Conservation (phyloP, 2,797 vertebrate genomes). For the Spinibarbus caldwelli region DNA sequence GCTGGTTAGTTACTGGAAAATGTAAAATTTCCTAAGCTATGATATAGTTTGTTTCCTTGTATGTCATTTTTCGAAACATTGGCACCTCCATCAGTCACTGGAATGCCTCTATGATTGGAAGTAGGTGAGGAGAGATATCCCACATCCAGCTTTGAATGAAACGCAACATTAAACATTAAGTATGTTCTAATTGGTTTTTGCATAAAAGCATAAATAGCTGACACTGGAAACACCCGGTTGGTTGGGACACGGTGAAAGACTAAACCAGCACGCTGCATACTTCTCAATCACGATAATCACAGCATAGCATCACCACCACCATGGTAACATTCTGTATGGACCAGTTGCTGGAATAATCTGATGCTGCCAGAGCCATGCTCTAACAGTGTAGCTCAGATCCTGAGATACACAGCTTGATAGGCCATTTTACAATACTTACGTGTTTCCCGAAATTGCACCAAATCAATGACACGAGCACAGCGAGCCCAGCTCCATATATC, state of each 20-base stretch:
- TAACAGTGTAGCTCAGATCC: slow-evolving; percentile 1
- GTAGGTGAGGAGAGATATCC: background rate
- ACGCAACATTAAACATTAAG: background rate
- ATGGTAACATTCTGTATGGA: slow-evolving; percentile 28
- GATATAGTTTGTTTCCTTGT: background rate
- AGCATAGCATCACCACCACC: slow-evolving; percentile 5
- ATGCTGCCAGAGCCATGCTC: background rate
- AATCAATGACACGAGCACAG: background rate
- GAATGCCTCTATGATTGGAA: background rate
- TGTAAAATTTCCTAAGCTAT: background rate
- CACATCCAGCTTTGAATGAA: slow-evolving; percentile 8
- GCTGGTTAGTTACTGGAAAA: background rate
- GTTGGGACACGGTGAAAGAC: slow-evolving; percentile 20
- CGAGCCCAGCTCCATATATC: background rate
- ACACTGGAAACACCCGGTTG: background rate
- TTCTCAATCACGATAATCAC: slow-evolving; percentile 7
- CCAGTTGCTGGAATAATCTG: background rate
- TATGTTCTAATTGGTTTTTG: background rate
- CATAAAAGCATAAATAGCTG: background rate
- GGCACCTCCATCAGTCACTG: background rate
- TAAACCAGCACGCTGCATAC: slow-evolving; percentile 26
- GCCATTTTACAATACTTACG: background rate
- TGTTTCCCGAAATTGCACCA: slow-evolving; percentile 10
- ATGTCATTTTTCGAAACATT: background rate
- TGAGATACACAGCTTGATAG: slow-evolving; percentile 7